Evolutionary conservation across 2,888 invertebrate species (phyloP).

Genomic region (Drosophila picticornis): DNA sequence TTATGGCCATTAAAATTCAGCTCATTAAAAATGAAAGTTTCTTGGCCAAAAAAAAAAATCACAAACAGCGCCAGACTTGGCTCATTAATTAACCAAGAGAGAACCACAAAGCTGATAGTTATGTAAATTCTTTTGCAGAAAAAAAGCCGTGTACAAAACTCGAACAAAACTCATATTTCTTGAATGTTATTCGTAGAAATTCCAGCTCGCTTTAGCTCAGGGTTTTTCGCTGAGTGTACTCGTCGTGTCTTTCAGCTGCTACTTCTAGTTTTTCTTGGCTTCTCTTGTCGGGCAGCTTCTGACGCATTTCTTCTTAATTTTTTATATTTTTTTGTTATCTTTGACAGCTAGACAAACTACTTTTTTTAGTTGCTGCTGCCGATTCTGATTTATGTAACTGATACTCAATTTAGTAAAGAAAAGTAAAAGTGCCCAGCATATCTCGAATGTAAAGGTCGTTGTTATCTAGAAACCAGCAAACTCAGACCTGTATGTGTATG

Average conservation of each 20-base stretch:
- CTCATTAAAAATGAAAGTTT: conserved; percentile 78
- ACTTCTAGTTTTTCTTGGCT: conserved; percentile 8
- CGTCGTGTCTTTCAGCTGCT: background rate
- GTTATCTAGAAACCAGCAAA: conserved; percentile 37
- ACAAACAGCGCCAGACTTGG: conserved; percentile 30
- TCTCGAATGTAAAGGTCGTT: conserved; percentile 32
- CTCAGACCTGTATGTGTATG: conserved; percentile 6
- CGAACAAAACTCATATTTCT: background rate
- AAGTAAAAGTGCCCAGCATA: conserved; percentile 41
- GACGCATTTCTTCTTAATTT: conserved; percentile 44
- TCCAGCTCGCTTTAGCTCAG: background rate
- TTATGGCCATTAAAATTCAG: conserved; percentile 50
- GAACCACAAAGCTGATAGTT: conserved; percentile 14
- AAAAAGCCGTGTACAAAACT: background rate
- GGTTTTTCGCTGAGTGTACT: background rate
- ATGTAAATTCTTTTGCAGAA: conserved; percentile 39
- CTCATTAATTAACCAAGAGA: conserved; percentile 68
- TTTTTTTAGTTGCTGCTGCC: background rate
- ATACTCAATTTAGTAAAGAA: background rate
- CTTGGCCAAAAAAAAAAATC: conserved; percentile 34
- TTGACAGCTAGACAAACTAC: conserved; percentile 31
- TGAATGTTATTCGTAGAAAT: background rate
- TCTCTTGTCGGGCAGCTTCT: conserved; percentile 15
- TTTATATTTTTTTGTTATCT: conserved; percentile 4
- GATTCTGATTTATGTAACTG: conserved; percentile 9